Conservation (phyloP, 2,113 vertebrate genomes). For the Blennius ocellaris region DNA sequence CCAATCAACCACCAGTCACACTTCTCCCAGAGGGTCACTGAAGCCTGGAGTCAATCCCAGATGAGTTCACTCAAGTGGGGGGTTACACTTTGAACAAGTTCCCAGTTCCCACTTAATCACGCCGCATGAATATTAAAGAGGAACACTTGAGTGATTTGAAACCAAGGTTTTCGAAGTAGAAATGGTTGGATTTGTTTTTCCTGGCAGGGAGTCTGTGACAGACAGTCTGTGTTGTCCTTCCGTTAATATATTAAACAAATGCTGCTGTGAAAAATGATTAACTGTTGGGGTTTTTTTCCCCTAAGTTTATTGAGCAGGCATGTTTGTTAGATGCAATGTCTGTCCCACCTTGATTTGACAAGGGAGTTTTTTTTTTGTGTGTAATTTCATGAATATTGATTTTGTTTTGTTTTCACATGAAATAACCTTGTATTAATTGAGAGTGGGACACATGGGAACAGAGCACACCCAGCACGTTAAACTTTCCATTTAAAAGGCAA, state of each 20-base stretch:
- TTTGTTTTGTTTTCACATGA: slow-evolving; percentile 32
- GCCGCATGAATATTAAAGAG: background rate
- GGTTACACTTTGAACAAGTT: no score
- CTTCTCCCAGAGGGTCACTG: no score
- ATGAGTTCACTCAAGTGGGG: background rate
- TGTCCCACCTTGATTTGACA: slow-evolving; percentile 12
- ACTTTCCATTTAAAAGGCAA: background rate
- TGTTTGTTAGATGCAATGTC: background rate
- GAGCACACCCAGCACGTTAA: slow-evolving; percentile 13
- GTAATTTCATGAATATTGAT: slow-evolving; percentile 3
- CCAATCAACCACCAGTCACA: no score
- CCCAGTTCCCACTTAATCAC: background rate
- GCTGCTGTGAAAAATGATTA: slow-evolving; percentile 38
- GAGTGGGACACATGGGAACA: slow-evolving; percentile 11
- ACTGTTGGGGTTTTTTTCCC: slow-evolving; percentile 25
- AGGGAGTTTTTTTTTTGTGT: slow-evolving; percentile 10
- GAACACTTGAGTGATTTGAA: background rate
- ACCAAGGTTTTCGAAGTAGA: background rate
- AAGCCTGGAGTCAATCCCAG: background rate
- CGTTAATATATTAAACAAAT: background rate
- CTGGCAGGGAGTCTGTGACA: no score
- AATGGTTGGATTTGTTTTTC: no score
- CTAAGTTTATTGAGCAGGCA: slow-evolving; percentile 1
- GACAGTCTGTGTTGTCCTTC: no score
- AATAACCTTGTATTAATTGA: slow-evolving; percentile 16